Conservation (phyloP, 2,888 invertebrate genomes). For the Rosalia funebris region DNA sequence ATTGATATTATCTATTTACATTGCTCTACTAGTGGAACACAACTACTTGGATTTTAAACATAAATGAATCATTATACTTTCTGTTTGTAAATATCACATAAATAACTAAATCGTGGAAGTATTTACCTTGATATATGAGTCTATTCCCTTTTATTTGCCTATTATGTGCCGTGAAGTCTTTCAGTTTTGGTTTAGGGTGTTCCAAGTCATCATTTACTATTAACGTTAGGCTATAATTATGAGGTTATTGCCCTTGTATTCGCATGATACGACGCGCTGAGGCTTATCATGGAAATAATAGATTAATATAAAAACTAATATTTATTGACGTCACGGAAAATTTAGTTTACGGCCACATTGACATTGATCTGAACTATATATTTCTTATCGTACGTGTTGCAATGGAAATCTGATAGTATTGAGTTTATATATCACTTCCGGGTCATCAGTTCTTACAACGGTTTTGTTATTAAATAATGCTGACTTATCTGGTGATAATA, state of each 20-base stretch:
- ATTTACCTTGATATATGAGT: not conserved
- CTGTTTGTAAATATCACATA: not conserved
- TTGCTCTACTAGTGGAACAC: too few relatives aligned
- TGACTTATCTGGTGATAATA: too few relatives aligned
- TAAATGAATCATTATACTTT: not conserved
- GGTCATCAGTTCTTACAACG: too few relatives aligned
- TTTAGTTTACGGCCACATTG: not conserved
- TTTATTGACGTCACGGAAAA: not conserved
- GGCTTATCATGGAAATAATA: not conserved
- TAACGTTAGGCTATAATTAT: not conserved
- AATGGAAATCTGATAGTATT: too few relatives aligned
- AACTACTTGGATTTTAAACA: not conserved
- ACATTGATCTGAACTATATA: not conserved
- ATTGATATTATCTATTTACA: too few relatives aligned
- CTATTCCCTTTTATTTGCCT: not conserved
- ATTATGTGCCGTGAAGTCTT: not conserved
- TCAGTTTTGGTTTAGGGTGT: not conserved
- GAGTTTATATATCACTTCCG: too few relatives aligned
- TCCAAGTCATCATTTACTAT: not conserved
- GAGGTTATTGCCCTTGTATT: not conserved
- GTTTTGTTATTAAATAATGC: too few relatives aligned
- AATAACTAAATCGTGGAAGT: not conserved
- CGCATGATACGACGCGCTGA: not conserved
- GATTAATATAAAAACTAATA: not conserved
- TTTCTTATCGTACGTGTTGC: too few relatives aligned